Evolutionary conservation across 2,113 vertebrate genomes (phyloP).

Genomic region (Camelus bactrianus): DNA sequence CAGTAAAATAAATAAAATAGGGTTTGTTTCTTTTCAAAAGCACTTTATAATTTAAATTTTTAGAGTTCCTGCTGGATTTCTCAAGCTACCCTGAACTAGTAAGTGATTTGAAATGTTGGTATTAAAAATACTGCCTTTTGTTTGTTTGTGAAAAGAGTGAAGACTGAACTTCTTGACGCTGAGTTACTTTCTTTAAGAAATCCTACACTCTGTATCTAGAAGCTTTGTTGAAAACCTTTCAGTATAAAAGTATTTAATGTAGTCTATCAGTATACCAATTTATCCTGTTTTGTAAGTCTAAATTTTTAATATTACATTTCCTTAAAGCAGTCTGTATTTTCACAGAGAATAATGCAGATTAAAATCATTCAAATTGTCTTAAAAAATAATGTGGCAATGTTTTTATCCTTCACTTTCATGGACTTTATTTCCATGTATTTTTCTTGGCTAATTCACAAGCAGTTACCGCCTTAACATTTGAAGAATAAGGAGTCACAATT

Average conservation of each 20-base stretch:
- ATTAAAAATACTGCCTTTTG: not conserved
- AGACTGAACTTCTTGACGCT: constrained; percentile 42
- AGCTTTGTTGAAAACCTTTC: not conserved
- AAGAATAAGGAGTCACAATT: not conserved
- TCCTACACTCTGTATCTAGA: not conserved
- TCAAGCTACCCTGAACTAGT: not conserved
- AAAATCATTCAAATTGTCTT: constrained; percentile 2
- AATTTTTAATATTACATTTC: not conserved
- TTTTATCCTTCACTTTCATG: constrained; percentile 43
- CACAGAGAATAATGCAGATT: not conserved
- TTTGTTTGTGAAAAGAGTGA: constrained; percentile 28
- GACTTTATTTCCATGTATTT: not conserved
- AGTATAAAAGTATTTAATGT: not conserved
- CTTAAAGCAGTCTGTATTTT: not conserved
- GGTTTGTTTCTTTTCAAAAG: constrained; percentile 31
- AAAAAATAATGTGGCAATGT: not conserved
- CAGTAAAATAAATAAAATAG: not conserved
- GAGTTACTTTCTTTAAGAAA: constrained; percentile 50
- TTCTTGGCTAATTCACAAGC: constrained; percentile 7
- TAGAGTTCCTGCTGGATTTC: not conserved
- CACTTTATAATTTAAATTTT: constrained; percentile 7
- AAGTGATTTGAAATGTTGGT: not conserved
- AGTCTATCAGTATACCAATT: not conserved
- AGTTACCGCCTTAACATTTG: constrained; percentile 16
- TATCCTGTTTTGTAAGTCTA: constrained; percentile 9